phyloP scores from a whole-genome alignment of 2,797 vertebrate genomes.

The Coreius guichenoti region DNA sequence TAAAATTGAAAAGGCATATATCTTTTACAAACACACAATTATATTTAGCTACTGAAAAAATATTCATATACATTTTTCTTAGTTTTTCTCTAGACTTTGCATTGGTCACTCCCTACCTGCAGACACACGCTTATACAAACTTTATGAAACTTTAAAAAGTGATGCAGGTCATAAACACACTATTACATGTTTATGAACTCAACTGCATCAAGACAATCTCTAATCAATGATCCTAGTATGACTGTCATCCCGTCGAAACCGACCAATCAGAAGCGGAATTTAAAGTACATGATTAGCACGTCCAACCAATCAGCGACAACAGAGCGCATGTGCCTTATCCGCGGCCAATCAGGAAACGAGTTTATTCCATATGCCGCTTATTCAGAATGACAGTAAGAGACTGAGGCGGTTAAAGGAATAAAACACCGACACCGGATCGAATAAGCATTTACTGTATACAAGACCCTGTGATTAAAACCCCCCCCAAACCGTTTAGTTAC shows the following conservation, averaged over 20 bases:
- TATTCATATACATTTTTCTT: too few species aligned
- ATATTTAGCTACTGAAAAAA: too few species aligned
- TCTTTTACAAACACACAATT: not conserved
- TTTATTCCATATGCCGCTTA: not conserved
- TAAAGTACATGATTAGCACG: too few species aligned
- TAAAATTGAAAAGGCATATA: not conserved
- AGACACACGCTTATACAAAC: not conserved
- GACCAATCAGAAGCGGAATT: not conserved
- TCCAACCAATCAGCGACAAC: constrained; percentile 11
- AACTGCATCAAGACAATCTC: not conserved
- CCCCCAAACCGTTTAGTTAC: not conserved
- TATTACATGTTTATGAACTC: not conserved
- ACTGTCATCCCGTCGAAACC: not conserved
- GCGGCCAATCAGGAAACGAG: constrained; percentile 1
- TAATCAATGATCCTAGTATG: not conserved
- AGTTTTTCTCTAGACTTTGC: not conserved
- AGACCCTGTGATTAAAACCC: not conserved
- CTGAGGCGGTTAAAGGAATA: not conserved
- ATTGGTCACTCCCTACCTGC: not conserved
- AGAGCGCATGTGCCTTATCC: not conserved
- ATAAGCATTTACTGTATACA: not conserved
- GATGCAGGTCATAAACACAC: not conserved
- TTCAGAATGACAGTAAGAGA: not conserved
- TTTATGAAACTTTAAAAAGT: not conserved
- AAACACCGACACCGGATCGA: not conserved